These are phyloP conservation scores for Ranitomeya variabilis DNA, from an alignment of 2,113 vertebrate genomes.

Conservation along the genomic window DNA sequence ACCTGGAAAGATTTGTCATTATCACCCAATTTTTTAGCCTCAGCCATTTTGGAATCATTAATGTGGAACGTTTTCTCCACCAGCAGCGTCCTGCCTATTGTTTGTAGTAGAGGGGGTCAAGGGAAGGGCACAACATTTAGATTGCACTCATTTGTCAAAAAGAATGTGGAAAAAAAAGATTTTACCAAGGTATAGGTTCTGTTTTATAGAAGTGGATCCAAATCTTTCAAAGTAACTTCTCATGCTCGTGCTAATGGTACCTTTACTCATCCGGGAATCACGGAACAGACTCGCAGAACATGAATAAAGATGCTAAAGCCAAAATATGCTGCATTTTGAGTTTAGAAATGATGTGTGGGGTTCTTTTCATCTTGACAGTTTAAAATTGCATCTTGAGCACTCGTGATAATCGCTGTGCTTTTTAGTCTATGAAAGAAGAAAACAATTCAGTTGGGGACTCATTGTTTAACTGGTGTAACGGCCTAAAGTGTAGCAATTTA, in stretches of 20 bases:
- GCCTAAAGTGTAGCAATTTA: constrained; percentile 93
- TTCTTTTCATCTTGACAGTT: constrained; percentile 83
- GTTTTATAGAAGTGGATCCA: constrained; percentile 85
- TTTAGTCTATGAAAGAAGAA: constrained; percentile 84
- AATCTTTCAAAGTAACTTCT: constrained; percentile 91
- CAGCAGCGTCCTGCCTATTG: constrained; percentile 97
- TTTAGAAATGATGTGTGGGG: constrained; percentile 77
- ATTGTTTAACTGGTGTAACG: constrained; percentile 88
- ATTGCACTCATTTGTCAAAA: constrained; percentile 99
- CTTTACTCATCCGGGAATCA: constrained; percentile 79
- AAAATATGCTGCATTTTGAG: constrained; percentile 79
- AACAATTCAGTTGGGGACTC: constrained; percentile 83
- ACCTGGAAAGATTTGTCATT: constrained; percentile 98
- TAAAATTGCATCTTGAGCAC: constrained; percentile 83
- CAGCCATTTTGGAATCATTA: constrained; percentile 96
- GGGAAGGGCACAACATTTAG: constrained; percentile 98
- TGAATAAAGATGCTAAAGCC: constrained; percentile 80
- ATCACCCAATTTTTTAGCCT: constrained; percentile 83
- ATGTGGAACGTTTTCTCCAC: constrained; percentile 99
- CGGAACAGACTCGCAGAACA: constrained; percentile 79
- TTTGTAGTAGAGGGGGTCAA: constrained; percentile 97
- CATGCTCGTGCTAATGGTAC: constrained; percentile 84
- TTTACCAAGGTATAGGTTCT: constrained; percentile 85
- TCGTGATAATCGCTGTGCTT: constrained; percentile 85
- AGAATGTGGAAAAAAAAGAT: constrained; percentile 92